phyloP scores from a whole-genome alignment of 2,113 vertebrate species.

The Procapra przewalskii region DNA sequence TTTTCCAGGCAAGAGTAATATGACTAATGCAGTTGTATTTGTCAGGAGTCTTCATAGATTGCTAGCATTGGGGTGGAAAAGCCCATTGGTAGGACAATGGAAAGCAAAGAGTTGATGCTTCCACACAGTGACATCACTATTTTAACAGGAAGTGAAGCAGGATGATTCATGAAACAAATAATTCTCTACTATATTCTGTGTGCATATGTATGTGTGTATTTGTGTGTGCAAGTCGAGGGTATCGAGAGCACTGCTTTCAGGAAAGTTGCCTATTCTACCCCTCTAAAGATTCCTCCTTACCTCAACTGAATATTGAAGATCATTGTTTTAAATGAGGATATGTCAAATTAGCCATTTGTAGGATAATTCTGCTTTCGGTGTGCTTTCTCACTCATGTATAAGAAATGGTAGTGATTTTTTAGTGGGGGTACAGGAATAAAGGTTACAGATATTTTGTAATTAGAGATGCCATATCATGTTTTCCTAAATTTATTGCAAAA shows the following conservation, averaged over 20 bases:
- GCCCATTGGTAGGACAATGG: background rate
- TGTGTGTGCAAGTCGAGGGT: background rate
- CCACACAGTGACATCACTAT: background rate
- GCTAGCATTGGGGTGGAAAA: background rate
- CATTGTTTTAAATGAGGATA: background rate
- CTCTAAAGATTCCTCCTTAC: background rate
- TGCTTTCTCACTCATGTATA: background rate
- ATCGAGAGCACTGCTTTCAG: background rate
- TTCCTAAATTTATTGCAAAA: background rate
- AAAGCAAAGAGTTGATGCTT: background rate
- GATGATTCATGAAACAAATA: background rate
- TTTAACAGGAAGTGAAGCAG: background rate
- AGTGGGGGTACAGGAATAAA: background rate
- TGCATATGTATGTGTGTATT: background rate
- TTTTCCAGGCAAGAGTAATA: background rate
- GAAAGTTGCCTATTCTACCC: background rate
- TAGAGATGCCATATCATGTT: background rate
- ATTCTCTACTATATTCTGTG: background rate
- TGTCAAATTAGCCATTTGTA: background rate
- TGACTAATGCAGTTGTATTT: slow-evolving; percentile 12
- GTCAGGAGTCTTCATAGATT: background rate
- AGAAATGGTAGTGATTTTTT: background rate
- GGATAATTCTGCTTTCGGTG: background rate
- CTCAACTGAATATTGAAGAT: background rate
- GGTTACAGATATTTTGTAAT: background rate